Evolutionary conservation across 2,888 invertebrate species (phyloP), one percentile per base, ranked within the genome.

Genomic region (Pandemis corylana): DNA sequence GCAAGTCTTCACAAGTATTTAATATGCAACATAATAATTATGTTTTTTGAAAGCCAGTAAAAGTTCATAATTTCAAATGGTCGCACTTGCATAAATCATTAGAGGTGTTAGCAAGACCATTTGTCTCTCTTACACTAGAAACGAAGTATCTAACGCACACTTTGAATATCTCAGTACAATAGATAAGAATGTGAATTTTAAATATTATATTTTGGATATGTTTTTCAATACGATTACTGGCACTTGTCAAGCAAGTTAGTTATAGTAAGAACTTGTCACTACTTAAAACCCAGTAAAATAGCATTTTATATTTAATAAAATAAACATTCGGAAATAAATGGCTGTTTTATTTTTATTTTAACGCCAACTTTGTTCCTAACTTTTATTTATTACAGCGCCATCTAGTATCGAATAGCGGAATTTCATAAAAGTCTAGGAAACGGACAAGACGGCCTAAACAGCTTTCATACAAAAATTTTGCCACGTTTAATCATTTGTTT

Each of bases 221-320:
- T 28, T 28, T 59, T 6, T 12, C 5, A 28, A 28, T 20, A 6
- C 28, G 28, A 4, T 28, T 5, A 28, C 10, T 59, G 7, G 7
- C 28, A 10, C 10, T 56, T 20, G 56, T 5, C 9, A 20, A 20
- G 56, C 56, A 56, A 56, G 56, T 20, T 59, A 56, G 15, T 7
- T 49, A 13, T n/a, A 2, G 15, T 56, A 59, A 59, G 28, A 28
- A 59, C 1, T 28, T 59, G 28, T 59, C 59, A 28, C 28, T 59
- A 59, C 28, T 59, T 28, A 28, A 28, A 28, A 28, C 28, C 36
- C 36, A n/a, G 1, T 66, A 41, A 65, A 65, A 65, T 49, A 66
- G 51, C 42, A 56, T 68, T 68, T 68, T 68, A 56, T 68, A 51
- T 56, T 53, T 56, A 68, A 68, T 68, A 68, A 68, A 68, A 2